Evolutionary conservation across 2,888 invertebrate species (phyloP).

Genomic region (Marasmarcha lunaedactyla): DNA sequence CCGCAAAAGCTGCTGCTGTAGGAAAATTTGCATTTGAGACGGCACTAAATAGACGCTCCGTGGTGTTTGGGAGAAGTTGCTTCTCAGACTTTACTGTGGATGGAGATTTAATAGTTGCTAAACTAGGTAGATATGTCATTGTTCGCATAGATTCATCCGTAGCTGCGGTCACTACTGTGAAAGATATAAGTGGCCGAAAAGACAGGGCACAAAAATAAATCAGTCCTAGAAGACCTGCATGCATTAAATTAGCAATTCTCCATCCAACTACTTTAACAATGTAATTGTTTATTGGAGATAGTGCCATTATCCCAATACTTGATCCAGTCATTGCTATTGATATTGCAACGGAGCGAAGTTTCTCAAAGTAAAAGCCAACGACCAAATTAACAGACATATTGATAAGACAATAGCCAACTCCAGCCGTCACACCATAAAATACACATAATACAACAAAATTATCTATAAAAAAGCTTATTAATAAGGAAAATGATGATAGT

Average conservation of each 20-base stretch:
- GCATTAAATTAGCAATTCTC: conserved; percentile 41
- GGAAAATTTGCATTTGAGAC: conserved; percentile 29
- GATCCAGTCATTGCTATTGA: conserved; percentile 42
- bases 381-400: conserved; percentile 41
- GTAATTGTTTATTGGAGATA: conserved; percentile 40
- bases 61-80: conserved; percentile 23
- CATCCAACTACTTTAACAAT: conserved; percentile 41
- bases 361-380: conserved; percentile 60
- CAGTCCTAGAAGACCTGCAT: conserved; percentile 41
- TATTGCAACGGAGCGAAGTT: conserved; percentile 40
- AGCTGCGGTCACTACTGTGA: conserved; percentile 40
- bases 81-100: conserved; percentile 22
- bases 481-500: conserved; percentile 32
- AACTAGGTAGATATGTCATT: conserved; percentile 49
- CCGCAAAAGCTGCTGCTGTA: conserved; percentile 19
- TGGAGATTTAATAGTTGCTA: conserved; percentile 25
- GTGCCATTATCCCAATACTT: conserved; percentile 43
- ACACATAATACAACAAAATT: conserved; percentile 30
- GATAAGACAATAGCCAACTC: conserved; percentile 44
- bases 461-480: conserved; percentile 38
- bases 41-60: conserved; percentile 29
- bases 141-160: conserved; percentile 42
- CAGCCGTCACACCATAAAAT: conserved; percentile 42
- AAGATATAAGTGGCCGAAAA: conserved; percentile 41
- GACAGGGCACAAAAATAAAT: conserved; percentile 46